Percentiles rank a stretch among this genome's conserved stretches.
phyloP scores from a whole-genome alignment of 1,140 invertebrate genomes.

The Drosophila bocqueti region DNA sequence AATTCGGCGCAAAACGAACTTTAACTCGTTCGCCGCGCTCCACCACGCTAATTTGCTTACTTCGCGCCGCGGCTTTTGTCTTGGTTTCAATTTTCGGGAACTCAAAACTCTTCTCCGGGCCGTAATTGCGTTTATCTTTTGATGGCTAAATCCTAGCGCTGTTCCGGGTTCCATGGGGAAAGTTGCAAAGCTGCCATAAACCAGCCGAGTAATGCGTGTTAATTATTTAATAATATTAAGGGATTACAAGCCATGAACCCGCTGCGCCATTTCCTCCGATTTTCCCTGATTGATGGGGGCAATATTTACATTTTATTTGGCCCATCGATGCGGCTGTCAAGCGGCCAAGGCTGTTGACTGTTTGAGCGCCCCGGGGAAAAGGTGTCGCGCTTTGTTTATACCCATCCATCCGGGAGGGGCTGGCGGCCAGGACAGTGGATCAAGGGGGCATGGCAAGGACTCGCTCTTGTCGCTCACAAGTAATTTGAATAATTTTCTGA shows the following conservation, averaged over 20 bases:
- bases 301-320: constrained; percentile 31
- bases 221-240: constrained; percentile 81
- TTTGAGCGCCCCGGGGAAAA: constrained; percentile 21
- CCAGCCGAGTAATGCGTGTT: constrained; percentile 72
- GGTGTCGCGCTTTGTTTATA: constrained; percentile 59
- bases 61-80: constrained; percentile 66
- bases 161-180: constrained; percentile 17
- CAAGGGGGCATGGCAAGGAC: constrained; percentile 14
- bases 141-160: constrained; percentile 66
- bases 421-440: constrained; percentile 3
- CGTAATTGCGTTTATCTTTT: constrained; percentile 80
- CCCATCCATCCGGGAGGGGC: constrained; percentile 5
- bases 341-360: constrained; percentile 68
- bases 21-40: constrained; percentile 72
- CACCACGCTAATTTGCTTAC: constrained; percentile 75
- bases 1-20: constrained; percentile 74
- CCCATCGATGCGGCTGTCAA: constrained; percentile 55
- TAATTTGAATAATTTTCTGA: constrained; percentile 80
- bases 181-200: constrained; percentile 61
- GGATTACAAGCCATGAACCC: constrained; percentile 68
- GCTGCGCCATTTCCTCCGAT: constrained; percentile 22
- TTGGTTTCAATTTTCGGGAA: constrained; percentile 39
- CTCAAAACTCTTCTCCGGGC: constrained; percentile 27
- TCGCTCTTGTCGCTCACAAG: constrained; percentile 56
- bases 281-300: constrained; percentile 48